phyloP scores from a whole-genome alignment of 2,113 vertebrate genomes.

The Lophius piscatorius region DNA sequence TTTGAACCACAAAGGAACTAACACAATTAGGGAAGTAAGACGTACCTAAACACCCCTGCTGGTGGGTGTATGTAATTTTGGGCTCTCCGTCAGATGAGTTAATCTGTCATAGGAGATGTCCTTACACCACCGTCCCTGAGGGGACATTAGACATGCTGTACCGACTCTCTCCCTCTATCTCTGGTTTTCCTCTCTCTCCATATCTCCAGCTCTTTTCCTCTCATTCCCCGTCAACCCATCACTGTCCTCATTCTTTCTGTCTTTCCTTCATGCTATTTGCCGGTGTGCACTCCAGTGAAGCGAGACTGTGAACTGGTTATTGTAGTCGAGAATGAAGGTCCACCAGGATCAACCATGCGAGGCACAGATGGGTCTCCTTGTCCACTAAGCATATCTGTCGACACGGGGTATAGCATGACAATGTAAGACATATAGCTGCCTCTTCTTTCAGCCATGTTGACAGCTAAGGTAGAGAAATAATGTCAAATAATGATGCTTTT shows the following conservation, averaged over 20 bases:
- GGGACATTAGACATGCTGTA: slow-evolving; percentile 70
- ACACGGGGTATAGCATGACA: slow-evolving; percentile 48
- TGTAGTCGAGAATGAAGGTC: slow-evolving; percentile 42
- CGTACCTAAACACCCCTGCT: no score
- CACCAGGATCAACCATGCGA: slow-evolving; percentile 38
- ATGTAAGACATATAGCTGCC: slow-evolving; percentile 20
- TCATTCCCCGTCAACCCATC: slow-evolving; percentile 35
- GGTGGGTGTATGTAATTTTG: slow-evolving; percentile 51
- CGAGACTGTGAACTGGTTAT: slow-evolving; percentile 65
- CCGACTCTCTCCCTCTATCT: slow-evolving; percentile 43
- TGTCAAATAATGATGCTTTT: slow-evolving; percentile 23
- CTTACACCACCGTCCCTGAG: slow-evolving; percentile 54
- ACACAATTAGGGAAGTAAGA: no score
- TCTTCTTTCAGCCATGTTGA: slow-evolving; percentile 6
- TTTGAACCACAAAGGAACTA: no score
- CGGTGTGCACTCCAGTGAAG: slow-evolving; percentile 55
- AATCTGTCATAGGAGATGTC: slow-evolving; percentile 66
- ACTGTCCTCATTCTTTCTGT: slow-evolving; percentile 40
- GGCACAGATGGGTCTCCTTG: slow-evolving; percentile 47
- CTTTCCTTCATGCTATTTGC: slow-evolving; percentile 50
- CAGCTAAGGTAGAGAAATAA: slow-evolving; percentile 29
- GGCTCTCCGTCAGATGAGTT: slow-evolving; percentile 51
- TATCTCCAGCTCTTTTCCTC: slow-evolving; percentile 31
- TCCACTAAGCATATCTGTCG: slow-evolving; percentile 37
- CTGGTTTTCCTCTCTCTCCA: slow-evolving; percentile 14